Conservation (phyloP, 2,888 invertebrate genomes). For the Scrobipalpa costella region DNA sequence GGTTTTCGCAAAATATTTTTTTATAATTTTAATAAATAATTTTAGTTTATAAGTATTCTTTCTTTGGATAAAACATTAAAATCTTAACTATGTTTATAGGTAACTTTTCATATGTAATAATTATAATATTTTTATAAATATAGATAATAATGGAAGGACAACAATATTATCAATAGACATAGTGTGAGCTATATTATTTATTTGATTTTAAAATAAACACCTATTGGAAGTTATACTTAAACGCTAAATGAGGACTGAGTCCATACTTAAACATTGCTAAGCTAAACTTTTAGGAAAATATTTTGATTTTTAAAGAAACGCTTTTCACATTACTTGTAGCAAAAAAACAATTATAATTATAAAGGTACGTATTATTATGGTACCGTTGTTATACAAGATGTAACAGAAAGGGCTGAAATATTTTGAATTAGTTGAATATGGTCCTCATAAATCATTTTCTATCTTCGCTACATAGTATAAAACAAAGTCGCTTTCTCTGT, state of each 20-base stretch:
- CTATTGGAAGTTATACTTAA: conserved; percentile 45
- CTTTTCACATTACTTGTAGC: conserved; percentile 45
- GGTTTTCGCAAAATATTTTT: too few species aligned
- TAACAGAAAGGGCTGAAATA: too few species aligned
- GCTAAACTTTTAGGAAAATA: conserved; percentile 24
- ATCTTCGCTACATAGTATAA: too few species aligned
- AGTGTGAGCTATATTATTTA: conserved; percentile 35
- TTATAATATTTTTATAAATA: background rate
- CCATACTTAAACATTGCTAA: conserved; percentile 38
- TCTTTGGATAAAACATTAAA: background rate
- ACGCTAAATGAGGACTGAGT: conserved; percentile 49
- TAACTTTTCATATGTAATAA: background rate
- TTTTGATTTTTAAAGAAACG: conserved; percentile 34
- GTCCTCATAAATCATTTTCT: too few species aligned
- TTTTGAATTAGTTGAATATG: too few species aligned
- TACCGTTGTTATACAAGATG: too few species aligned
- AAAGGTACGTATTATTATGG: too few species aligned
- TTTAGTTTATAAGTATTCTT: too few species aligned
- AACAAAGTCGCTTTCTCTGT: too few species aligned
- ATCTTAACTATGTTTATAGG: background rate
- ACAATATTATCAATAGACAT: conserved; percentile 47
- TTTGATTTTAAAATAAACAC: conserved; percentile 44
- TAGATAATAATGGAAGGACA: conserved; percentile 38
- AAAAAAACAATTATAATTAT: too few species aligned
- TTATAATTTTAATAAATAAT: too few species aligned